These are phyloP conservation scores for Nebria brevicollis DNA, from an alignment of 2,888 invertebrate genomes.

Conservation along the genomic window DNA sequence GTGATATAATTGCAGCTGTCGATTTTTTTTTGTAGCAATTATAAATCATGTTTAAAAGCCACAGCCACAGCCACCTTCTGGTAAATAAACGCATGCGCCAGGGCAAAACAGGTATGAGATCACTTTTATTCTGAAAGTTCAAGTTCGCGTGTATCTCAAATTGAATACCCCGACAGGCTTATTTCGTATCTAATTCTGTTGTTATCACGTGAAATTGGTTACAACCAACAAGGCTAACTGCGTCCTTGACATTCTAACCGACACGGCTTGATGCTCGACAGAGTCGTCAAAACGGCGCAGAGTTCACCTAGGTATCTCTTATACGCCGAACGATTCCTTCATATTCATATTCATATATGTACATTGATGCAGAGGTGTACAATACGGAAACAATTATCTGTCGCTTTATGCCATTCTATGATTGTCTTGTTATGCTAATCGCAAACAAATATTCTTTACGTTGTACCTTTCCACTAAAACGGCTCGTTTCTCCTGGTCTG, in stretches of 20 bases:
- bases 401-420: not conserved
- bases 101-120: constrained; percentile 9
- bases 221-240: constrained; percentile 2
- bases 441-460: too few species aligned
- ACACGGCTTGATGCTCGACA: constrained; percentile 10
- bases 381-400: not conserved
- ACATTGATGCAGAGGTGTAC: not conserved
- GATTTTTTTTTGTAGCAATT: constrained; percentile 16
- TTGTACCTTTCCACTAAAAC: too few species aligned
- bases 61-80: too few species aligned
- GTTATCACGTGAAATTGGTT: constrained; percentile 28
- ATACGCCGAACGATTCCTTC: not conserved
- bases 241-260: constrained; percentile 28
- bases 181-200: constrained; percentile 26
- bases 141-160: constrained; percentile 20
- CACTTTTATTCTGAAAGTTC: constrained; percentile 14
- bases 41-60: not conserved
- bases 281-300: not conserved
- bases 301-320: not conserved
- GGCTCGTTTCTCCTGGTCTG: too few species aligned
- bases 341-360: not conserved
- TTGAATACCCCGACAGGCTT: constrained; percentile 12
- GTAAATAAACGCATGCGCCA: too few species aligned
- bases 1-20: not conserved
- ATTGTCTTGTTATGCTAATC: not conserved